Evolutionary conservation across 92 coral and sea anemone species (phyloP), one percentile per base, ranked within the genome.

Genomic region (Epizoanthus scotinus): DNA sequence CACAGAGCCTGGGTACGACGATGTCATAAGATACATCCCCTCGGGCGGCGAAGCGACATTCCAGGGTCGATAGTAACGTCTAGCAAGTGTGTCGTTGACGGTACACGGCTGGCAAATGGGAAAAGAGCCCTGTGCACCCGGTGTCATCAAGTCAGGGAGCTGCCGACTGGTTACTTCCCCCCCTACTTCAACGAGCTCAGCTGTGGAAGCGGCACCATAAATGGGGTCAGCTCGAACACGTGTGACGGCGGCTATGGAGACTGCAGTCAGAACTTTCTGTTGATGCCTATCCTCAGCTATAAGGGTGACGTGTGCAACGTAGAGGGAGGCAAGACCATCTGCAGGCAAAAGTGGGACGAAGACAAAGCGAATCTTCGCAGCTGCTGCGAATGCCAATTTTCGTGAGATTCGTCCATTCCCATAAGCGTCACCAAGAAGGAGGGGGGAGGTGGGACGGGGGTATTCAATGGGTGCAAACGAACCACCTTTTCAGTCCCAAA

Each of bases 311-410:
- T 1, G 22, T 70, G 75, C 36, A 70, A 57, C 7, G 47, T 21
- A 15, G 25, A 13, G 0, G 75, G n/a, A 2, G 55, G 36, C 17
- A 20, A 7, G n/a, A 70, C 75, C 27, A n/a, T 8, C 1, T 70
- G 75, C 21, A 70, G 14, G 58, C 75, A 44, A 70, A 2, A 34
- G 17, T 69, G 73, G 73, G n/a, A 17, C 20, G 12, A 69, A 29
- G 27, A 18, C 49, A 29, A 21, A 5, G 55, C 17, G 17, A 20
- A 38, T 53, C 21, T 69, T 17, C 54, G 28, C 20, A 69, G 73
- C 49, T 69, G 73, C 73, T 69, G 73, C 42, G 73, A 69, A 20
- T 69, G 73, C 17, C 73, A 69, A 17, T 69, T 21, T 3, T 38
- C 14, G 15, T 47, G 52, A 47, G 52, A 13, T 47, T 14, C 52